Conservation (phyloP, 2,113 vertebrate species). For the Cyanistes caeruleus region DNA sequence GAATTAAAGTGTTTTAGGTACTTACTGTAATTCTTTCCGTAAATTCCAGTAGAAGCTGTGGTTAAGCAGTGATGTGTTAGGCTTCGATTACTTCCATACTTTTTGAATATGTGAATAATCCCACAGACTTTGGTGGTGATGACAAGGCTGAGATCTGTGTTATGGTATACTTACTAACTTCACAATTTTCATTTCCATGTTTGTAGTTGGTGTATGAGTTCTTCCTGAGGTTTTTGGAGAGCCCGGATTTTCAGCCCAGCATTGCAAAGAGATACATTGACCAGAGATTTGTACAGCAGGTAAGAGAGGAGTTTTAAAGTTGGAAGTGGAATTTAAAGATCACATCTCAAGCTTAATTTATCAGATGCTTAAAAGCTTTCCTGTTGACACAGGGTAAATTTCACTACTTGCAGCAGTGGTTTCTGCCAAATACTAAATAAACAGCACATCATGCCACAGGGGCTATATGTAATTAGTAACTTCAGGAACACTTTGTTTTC, state of each 20-base stretch:
- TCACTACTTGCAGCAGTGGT: not conserved
- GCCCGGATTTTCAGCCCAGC: constrained; percentile 95
- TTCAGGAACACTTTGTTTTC: not conserved
- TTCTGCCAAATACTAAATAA: not conserved
- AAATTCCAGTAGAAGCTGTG: not conserved
- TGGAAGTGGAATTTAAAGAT: not conserved
- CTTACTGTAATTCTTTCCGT: not conserved
- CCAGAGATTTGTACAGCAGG: constrained; percentile 99
- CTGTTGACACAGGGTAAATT: not conserved
- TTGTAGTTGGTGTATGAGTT: constrained; percentile 96
- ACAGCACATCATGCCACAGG: not conserved
- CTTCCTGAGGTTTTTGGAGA: constrained; percentile 95
- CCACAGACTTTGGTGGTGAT: not conserved
- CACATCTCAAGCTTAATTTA: not conserved
- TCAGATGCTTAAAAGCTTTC: not conserved
- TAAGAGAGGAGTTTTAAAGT: constrained; percentile 53
- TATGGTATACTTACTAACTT: not conserved
- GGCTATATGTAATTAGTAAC: not conserved
- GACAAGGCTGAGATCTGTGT: not conserved
- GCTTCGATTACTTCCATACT: not conserved
- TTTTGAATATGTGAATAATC: not conserved
- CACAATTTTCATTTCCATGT: not conserved
- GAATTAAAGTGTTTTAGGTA: not conserved
- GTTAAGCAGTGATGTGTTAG: not conserved
- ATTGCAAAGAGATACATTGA: constrained; percentile 95